phyloP scores from a whole-genome alignment of 2,113 vertebrate genomes.

The Orientallactaga bullata region DNA sequence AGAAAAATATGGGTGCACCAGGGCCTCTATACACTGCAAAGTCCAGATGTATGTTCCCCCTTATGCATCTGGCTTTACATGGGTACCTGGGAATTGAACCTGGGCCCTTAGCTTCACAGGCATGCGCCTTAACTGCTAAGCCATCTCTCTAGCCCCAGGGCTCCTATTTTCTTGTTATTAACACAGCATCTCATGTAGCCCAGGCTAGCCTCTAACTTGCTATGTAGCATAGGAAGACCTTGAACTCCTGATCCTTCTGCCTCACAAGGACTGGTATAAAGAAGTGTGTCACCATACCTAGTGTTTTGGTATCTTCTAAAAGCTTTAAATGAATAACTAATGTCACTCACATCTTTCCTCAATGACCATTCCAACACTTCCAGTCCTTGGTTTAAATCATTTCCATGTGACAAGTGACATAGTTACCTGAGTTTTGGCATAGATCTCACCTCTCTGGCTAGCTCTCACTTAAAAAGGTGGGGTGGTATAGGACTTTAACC shows the following conservation, averaged over 20 bases:
- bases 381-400: background rate
- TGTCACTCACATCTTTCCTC: background rate
- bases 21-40: no score
- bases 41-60: no score
- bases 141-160: no score
- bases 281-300: no score
- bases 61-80: no score
- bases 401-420: background rate
- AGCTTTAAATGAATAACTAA: slow-evolving; percentile 11
- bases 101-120: no score
- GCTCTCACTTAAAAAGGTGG: background rate
- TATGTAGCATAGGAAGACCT: background rate
- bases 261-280: no score
- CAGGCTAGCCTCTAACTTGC: no score
- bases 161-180: background rate
- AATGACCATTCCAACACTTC: background rate
- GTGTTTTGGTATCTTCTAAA: background rate
- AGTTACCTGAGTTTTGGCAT: background rate
- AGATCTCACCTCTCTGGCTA: background rate
- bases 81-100: no score
- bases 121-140: no score
- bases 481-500: no score
- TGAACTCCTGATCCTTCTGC: background rate
- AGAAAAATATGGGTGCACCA: no score
- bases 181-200: background rate